These are phyloP conservation scores for Actinostola sp. DNA, from an alignment of 92 coral and sea anemone species.

Conservation along the genomic window DNA sequence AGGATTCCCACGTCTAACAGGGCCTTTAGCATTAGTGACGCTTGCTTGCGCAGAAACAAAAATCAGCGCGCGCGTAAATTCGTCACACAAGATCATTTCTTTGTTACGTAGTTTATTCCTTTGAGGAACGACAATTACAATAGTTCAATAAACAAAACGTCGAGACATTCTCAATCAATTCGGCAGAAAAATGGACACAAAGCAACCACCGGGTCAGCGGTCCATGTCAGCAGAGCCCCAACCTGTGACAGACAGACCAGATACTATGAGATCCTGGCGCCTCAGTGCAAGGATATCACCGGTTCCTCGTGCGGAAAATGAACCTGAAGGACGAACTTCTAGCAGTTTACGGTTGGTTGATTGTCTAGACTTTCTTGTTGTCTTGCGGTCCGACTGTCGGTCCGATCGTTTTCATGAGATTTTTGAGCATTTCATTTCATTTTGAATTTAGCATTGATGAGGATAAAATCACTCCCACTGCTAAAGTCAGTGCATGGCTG, in stretches of 20 bases:
- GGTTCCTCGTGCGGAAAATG: not conserved
- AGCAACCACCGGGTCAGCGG: not conserved
- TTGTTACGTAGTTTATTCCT: no score
- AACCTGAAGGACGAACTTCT: not conserved
- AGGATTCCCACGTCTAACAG: no score
- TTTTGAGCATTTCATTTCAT: no score
- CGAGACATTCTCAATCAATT: no score
- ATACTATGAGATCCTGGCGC: no score
- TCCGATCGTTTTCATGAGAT: no score
- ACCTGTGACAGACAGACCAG: not conserved
- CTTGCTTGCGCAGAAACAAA: slow-evolving; percentile 1
- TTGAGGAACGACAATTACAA: no score
- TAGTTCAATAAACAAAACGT: no score
- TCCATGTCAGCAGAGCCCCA: slow-evolving; percentile 13
- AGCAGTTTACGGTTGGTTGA: slow-evolving; percentile 2
- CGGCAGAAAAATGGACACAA: no score
- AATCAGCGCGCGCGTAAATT: slow-evolving; percentile 1
- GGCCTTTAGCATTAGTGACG: no score
- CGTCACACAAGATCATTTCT: not conserved
- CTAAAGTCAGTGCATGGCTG: slow-evolving; percentile 38
- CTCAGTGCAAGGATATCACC: not conserved
- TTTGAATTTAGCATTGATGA: not conserved
- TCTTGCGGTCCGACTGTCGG: no score
- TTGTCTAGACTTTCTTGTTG: no score
- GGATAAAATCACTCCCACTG: slow-evolving; percentile 1